Conservation (phyloP, 2,797 vertebrate genomes). For the Avahi laniger region DNA sequence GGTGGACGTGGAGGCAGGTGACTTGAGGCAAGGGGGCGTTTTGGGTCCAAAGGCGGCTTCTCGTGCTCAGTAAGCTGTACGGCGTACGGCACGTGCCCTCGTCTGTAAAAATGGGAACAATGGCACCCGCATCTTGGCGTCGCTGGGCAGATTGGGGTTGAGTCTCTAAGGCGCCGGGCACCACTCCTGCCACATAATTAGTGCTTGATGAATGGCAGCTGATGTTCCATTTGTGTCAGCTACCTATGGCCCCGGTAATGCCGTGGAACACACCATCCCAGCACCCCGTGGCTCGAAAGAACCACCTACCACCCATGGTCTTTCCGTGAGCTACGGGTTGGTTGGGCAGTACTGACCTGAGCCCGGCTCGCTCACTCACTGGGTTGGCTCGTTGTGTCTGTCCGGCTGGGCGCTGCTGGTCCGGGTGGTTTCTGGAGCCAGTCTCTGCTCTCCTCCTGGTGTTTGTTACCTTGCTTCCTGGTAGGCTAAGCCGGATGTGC, state of each 20-base stretch:
- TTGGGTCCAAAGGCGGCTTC: neutral
- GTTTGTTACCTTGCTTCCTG: neutral
- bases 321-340: neutral
- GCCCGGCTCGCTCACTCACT: accelerated
- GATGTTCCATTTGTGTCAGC: neutral
- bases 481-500: neutral
- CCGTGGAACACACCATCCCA: neutral
- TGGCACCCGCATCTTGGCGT: neutral
- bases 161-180: neutral
- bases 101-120: neutral
- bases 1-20: neutral
- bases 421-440: no score
- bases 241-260: neutral
- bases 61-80: neutral
- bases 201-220: no score
- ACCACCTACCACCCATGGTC: accelerated
- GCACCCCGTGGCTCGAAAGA: neutral
- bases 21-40: neutral
- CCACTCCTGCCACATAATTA: no score
- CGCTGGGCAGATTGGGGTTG: neutral
- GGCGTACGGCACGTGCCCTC: no score
- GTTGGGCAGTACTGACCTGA: neutral
- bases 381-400: no score
- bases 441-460: accelerated
- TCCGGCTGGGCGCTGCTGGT: no score